Base-by-base conservation (phyloP, 2,113 vertebrate species). In the Lophochroa leadbeateri region DNA sequence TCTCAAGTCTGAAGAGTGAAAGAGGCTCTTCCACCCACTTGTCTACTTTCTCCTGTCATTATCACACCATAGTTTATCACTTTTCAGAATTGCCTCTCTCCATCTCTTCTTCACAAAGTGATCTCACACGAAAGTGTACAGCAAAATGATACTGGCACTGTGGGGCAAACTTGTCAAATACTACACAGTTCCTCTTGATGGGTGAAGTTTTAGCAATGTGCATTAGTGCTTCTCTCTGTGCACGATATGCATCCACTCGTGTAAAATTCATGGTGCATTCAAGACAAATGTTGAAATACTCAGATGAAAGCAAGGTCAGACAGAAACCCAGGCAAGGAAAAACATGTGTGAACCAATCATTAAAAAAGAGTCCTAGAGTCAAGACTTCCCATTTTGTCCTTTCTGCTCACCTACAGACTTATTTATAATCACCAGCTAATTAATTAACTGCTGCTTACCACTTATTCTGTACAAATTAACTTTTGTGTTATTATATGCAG, bases 41-140 rank as follows among this genome's bases (percentile, higher is more conserved):
- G 1, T 77, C 61, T 86, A 70, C 79, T 90, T 95, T 86, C 58
- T 80, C 28, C 52, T 88, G 78, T 95, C 86, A 77, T 93, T 89
- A 92, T 81, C 78, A 74, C 1, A 27, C 86, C 25, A 68, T 35
- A 76, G 63, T 77, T 91, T 92, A 90, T 83, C 37, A 3, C 84
- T 96, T 96, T 91, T 79, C 58, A 70, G 71, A 71, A 58, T 61
- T 94, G 27, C 63, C 41, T 88, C 31, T 95, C 69, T 86, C 92
- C 31, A 50, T 82, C 77, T 76, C 65, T 84, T 92, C 31, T 52
- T 90, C 72, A 64, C 50, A 76, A 76, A 69, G 47, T 77, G 68
- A 86, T 94, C 76, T 95, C 86, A 43, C 57, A 64, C 2, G 5
- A 27, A 94, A 94, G 20, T 6, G 17, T 78, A 12, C 17, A 68